These are phyloP conservation scores for Petaurus breviceps DNA, from an alignment of 2,113 vertebrate species.

Conservation along the genomic window DNA sequence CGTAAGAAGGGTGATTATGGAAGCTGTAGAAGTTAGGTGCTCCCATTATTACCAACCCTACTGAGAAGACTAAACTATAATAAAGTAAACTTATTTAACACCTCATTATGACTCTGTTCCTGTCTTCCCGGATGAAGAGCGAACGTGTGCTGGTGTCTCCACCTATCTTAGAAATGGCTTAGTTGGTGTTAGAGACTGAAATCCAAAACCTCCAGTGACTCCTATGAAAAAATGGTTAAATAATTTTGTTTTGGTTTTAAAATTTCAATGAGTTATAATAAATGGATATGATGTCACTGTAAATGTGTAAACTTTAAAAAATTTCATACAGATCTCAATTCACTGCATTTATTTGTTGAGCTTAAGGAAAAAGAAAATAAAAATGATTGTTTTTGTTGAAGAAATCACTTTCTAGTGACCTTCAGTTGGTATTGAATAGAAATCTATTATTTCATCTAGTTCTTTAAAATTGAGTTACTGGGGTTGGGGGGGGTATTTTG, in stretches of 20 bases:
- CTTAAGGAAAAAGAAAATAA: slow-evolving; percentile 17
- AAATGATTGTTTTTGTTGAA: background rate
- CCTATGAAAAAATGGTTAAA: background rate
- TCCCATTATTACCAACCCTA: no score
- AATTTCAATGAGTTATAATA: background rate
- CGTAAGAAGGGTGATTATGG: no score
- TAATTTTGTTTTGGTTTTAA: background rate
- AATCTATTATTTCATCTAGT: background rate
- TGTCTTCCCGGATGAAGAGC: no score
- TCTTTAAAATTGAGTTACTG: background rate
- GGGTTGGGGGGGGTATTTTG: background rate
- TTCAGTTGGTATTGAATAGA: background rate
- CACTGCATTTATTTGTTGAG: background rate
- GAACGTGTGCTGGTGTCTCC: no score
- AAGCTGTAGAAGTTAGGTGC: no score
- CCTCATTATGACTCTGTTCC: no score
- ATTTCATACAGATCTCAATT: background rate
- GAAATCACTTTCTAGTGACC: background rate
- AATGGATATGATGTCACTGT: no score
- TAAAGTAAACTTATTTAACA: no score
- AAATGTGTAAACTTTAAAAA: background rate
- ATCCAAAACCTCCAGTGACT: no score
- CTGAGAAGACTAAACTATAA: no score
- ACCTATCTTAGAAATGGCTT: no score
- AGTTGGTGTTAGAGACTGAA: no score